Percentiles rank a stretch among this genome's conserved stretches.
Conservation (phyloP, 2,113 vertebrate genomes). For the Ptilorrhoa leucosticta region DNA sequence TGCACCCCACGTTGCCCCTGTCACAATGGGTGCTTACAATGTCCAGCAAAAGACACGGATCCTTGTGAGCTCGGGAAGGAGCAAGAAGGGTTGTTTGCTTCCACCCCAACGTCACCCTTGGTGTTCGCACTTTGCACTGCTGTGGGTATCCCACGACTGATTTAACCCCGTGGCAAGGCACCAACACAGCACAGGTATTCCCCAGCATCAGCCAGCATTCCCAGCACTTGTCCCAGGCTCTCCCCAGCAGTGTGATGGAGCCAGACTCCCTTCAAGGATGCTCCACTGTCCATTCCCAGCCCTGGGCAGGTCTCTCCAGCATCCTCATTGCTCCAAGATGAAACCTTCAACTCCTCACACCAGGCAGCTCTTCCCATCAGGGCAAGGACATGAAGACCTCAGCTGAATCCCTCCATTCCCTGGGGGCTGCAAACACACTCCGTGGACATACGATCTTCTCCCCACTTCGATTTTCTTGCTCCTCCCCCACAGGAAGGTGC, state of each 20-base stretch:
- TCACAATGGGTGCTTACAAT: not conserved
- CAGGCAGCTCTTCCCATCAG: not conserved
- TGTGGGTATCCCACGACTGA: not conserved
- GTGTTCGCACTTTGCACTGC: fast-evolving
- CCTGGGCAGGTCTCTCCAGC: not conserved
- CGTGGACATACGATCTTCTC: fast-evolving
- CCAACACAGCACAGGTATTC: not conserved
- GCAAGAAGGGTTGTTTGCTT: not conserved
- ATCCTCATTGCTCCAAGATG: not conserved
- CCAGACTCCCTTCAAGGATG: not conserved
- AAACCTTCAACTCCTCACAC: not conserved
- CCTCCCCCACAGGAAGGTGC: not conserved
- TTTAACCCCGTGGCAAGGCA: not conserved
- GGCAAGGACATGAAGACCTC: not conserved
- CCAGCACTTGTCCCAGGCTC: not conserved
- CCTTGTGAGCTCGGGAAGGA: not conserved
- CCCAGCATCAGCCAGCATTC: not conserved
- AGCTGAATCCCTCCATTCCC: fast-evolving
- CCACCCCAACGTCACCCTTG: not conserved
- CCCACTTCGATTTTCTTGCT: not conserved
- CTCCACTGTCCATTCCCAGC: not conserved
- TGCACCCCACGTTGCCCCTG: not conserved
- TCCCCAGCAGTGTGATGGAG: fast-evolving
- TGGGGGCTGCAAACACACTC: not conserved
- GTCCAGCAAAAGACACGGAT: not conserved